Conservation (phyloP, 2,113 vertebrate species). For the Strix aluco region DNA sequence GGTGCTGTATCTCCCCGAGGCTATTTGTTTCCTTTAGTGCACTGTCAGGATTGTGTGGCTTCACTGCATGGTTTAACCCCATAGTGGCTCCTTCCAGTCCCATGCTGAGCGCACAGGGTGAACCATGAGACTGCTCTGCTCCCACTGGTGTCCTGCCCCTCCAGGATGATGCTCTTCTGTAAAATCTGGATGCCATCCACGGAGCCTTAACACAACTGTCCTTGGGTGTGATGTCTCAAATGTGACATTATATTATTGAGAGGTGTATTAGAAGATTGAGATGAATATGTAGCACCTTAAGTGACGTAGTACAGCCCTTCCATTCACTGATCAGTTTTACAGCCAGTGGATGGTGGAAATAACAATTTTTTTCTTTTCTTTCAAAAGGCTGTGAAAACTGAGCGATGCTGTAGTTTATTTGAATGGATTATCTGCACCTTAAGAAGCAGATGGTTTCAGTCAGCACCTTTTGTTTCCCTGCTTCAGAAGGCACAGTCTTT, state of each 20-base stretch:
- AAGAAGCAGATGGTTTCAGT: not conserved
- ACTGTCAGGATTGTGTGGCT: not conserved
- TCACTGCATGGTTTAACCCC: not conserved
- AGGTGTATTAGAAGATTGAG: not conserved
- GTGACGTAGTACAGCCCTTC: not conserved
- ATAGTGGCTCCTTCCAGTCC: not conserved
- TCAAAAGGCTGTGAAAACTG: not conserved
- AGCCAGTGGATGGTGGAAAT: not conserved
- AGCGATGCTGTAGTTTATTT: not conserved
- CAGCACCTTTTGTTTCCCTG: not conserved
- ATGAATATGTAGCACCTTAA: not conserved
- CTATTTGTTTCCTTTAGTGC: not conserved
- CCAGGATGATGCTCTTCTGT: not conserved
- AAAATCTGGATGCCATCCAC: not conserved
- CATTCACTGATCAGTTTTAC: not conserved
- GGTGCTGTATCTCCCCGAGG: not conserved
- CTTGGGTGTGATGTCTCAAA: not conserved
- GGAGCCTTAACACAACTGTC: fast-evolving
- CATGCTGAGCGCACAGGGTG: fast-evolving
- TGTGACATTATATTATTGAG: not conserved
- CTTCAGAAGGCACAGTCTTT: not conserved
- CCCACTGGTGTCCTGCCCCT: not conserved
- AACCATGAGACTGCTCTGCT: not conserved
- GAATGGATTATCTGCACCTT: not conserved
- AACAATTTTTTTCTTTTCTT: not conserved